Evolutionary conservation across 2,113 vertebrate genomes (phyloP), one percentile per base, ranked within the genome.

Genomic region (Chroicocephalus ridibundus): DNA sequence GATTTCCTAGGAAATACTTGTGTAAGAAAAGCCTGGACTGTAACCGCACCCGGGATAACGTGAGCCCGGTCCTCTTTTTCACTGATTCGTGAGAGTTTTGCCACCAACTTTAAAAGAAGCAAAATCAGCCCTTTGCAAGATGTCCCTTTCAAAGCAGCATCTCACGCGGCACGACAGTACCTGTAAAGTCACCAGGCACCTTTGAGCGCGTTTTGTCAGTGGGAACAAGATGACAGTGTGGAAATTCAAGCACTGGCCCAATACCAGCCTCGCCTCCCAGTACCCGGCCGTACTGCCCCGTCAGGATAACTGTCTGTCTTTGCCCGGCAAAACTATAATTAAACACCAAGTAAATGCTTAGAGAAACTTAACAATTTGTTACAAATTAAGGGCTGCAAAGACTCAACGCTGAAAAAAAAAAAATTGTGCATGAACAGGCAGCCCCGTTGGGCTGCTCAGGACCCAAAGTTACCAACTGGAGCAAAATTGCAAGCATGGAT

Each of bases 1-100:
- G 90, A 94, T 93, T 93, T 94, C 90, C 82, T 81, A 93, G 51
- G 68, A 95, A 94, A 82, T 79, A 72, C n/a, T 70, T 93, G 93
- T 66, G 8, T 51, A 85, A 94, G 74, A 93, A 95, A 94, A 93
- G n/a, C 60, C 68, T 47, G 20, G 62, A 77, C 70, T 66, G 38
- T 75, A 87, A 70, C 62, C 24, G 7, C 10, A 91, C 31, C 36
- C 6, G 0, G 75, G 49, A 61, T 66, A 69, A 74, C 5, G 0
- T 0, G 4, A 82, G 17, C 54, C 27, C 70, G 13, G 70, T 25
- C n/a, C 46, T 80, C 44, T 61, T 81, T 94, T 79, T 62, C 49
- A 44, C 20, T 1, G 4, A 27, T 82, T 61, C 77, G 29, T 38
- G 13, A 75, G 57, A 70, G 78, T 44, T 96, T 66, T 66, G 70